Evolutionary conservation across 2,888 invertebrate genomes (phyloP), one percentile per base, ranked within the genome.

Genomic region (Nemotelus nigrinus): DNA sequence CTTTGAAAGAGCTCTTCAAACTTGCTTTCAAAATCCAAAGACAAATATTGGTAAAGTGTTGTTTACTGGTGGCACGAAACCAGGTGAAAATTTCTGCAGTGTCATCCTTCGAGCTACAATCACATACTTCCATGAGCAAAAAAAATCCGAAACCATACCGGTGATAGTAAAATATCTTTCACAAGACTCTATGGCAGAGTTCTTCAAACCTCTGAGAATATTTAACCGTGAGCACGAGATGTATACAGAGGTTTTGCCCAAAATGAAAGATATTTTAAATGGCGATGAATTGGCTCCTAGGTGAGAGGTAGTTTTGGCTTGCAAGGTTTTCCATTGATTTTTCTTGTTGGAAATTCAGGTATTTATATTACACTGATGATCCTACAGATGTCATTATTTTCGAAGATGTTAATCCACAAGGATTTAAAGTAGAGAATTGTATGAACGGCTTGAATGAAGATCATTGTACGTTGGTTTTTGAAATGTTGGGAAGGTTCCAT

Each of bases 401-500:
- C 55, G 88, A 90, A 79, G 91, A 91, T 83, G 84, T 91, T 1
- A 85, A 86, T 2, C 84, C 85, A 1, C 81, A 85, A 55, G 90
- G 89, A 7, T 91, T 86, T 80, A 83, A 85, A n/a, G 88, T 89
- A 84, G 88, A 88, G 0, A 86, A 88, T 65, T 86, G 90, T n/a
- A 86, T 88, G 76, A 78, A 83, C 44, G 90, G 90, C 2, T 84
- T 91, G 47, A 90, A 91, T 83, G 84, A 88, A 80, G 82, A 85
- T 0, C 91, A 90, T 81, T 87, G 87, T 78, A 82, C 86, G 48
- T 78, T 89, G 65, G 88, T 90, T 0, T 81, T 90, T 3, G 85
- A 86, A 76, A 88, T 88, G 80, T 83, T 91, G 80, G 90, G 88
- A 0, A 87, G 85, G 77, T 87, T 89, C 80, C 91, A 91, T 81